Conservation (phyloP, 1,140 invertebrate species). For the Varroa destructor region DNA sequence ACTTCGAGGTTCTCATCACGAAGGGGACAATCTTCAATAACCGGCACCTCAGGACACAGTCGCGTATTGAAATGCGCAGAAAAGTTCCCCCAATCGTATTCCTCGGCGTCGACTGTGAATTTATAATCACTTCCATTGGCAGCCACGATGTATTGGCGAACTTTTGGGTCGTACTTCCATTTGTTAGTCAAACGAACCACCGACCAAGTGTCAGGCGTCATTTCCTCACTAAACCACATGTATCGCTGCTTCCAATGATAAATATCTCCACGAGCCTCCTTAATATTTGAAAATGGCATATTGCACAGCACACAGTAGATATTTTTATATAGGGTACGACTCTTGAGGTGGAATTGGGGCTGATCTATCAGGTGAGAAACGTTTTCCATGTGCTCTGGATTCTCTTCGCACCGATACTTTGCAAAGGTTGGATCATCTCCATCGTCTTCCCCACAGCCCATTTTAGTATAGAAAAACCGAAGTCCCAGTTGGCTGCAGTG, state of each 20-base stretch:
- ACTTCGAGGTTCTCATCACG: conserved; percentile 23
- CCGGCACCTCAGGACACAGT: conserved; percentile 8
- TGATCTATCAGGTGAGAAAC: conserved; percentile 19
- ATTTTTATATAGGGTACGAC: conserved; percentile 20
- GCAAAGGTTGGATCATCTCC: conserved; percentile 16
- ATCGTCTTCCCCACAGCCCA: conserved; percentile 23
- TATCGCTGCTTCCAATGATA: conserved; percentile 26
- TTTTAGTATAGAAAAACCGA: conserved; percentile 13
- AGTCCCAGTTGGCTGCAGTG: conserved; percentile 19
- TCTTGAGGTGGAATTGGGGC: conserved; percentile 8
- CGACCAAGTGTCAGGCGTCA: conserved; percentile 25
- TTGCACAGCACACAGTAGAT: conserved; percentile 24
- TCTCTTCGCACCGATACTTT: conserved; percentile 8
- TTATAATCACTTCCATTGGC: conserved; percentile 9
- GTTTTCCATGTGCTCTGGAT: not conserved
- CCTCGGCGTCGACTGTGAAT: conserved; percentile 25
- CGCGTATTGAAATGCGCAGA: conserved; percentile 18
- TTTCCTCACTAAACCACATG: conserved; percentile 27
- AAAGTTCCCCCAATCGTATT: conserved; percentile 26
- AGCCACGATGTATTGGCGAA: conserved; percentile 22
- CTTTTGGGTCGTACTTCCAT: conserved; percentile 15
- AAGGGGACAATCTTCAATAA: conserved; percentile 5
- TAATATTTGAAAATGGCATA: conserved; percentile 6
- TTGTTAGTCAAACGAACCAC: conserved; percentile 11
- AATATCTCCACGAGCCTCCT: conserved; percentile 12